Percentiles rank a stretch among this genome's conserved stretches.
Conservation (phyloP, 2,888 invertebrate species). For the Ormyrus labotus region DNA sequence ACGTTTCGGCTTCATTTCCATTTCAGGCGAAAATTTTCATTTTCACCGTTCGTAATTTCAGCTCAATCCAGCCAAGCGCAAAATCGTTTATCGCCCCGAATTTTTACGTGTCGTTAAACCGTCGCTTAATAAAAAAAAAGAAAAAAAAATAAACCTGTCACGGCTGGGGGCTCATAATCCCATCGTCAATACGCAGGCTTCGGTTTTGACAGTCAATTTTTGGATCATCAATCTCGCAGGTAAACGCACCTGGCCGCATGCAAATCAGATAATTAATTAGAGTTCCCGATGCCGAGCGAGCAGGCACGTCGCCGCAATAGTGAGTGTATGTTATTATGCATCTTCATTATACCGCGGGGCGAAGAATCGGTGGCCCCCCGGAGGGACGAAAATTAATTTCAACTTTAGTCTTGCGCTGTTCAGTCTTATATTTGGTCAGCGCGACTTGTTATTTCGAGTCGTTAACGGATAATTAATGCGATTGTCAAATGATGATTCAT, state of each 20-base stretch:
- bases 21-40: no score
- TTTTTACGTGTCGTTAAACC: no score
- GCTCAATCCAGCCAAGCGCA: no score
- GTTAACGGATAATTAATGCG: no score
- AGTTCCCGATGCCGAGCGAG: background rate
- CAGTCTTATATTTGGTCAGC: no score
- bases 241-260: constrained; percentile 3
- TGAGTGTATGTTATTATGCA: background rate
- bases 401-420: background rate
- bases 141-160: background rate
- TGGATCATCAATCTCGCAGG: constrained; percentile 26
- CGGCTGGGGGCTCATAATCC: background rate
- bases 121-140: no score
- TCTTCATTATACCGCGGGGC: constrained; percentile 8
- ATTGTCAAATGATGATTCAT: no score
- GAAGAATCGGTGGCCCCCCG: background rate
- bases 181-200: background rate
- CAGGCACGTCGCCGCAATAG: no score
- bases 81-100: no score
- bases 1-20: no score
- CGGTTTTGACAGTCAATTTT: constrained; percentile 9
- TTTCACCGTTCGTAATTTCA: no score
- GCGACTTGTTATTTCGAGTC: no score
- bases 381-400: background rate
- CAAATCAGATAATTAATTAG: constrained; percentile 36